Evolutionary conservation across 2,113 vertebrate genomes (phyloP), one percentile per base, ranked within the genome.

Genomic region (Tylochromis polylepis): DNA sequence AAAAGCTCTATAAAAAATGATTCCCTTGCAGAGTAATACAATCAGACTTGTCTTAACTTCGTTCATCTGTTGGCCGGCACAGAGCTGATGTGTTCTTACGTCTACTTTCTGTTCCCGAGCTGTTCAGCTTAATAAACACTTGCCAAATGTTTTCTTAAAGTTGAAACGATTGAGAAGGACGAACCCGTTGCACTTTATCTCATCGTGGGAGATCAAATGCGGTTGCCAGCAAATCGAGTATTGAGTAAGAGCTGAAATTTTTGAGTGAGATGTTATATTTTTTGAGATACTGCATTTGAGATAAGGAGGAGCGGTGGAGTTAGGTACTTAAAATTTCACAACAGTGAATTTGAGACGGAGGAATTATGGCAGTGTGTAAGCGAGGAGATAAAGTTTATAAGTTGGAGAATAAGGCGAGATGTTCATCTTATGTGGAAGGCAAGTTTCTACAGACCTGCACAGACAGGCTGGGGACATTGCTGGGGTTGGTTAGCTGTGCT

Each of bases 401-500:
- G 72, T 57, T 88, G 83, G 78, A 79, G 77, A 80, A 82, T 43
- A 85, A 84, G 65, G 87, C n/a, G 2, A 88, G 91, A 90, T 92
- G 91, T 90, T 91, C 90, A 87, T 89, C 88, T 78, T 91, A 67
- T 88, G 86, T 90, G 75, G 83, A 75, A 53, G 84, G 81, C 93
- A 34, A 84, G 92, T 92, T 89, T 85, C 59, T 90, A 85, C 93
- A 72, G 72, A 86, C 77, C 58, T 41, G 1, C 22, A 77, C 31
- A 88, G 83, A 79, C 43, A 49, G 36, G 46, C 34, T 85, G 15
- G 80, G 57, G 67, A 72, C 31, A 14, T 27, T 72, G 46, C 31
- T 3, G 2, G 59, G 9, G 43, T 60, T 38, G 8, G 29, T 75
- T 43, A 81, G n/a, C 49, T 59, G 29, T 41, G 6, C 49, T 70